Evolutionary conservation across 2,797 vertebrate genomes (phyloP).

Genomic region (Gymnocypris eckloni): DNA sequence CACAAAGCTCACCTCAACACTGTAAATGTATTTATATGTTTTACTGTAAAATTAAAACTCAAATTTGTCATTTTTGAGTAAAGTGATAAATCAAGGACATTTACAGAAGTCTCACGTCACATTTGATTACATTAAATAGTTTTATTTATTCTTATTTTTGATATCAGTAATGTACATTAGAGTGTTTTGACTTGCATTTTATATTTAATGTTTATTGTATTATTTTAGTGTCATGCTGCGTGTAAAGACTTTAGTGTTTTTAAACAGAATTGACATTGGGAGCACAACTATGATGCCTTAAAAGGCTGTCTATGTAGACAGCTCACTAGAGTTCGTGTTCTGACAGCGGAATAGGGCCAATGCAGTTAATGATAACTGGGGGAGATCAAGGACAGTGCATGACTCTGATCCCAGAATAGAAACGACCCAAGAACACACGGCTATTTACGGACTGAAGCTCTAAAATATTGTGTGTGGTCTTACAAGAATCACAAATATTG

Average conservation of each 20-base stretch:
- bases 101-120: not conserved
- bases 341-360: slow-evolving; percentile 20
- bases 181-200: not conserved
- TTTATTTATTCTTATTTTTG: not conserved
- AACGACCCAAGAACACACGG: slow-evolving; percentile 32
- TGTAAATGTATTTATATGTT: not conserved
- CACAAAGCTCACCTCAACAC: not conserved
- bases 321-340: slow-evolving; percentile 10
- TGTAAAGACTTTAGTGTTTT: not conserved
- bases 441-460: slow-evolving; percentile 53
- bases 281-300: not conserved
- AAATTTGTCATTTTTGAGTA: not conserved
- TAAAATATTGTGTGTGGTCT: slow-evolving; percentile 20
- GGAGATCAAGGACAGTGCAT: slow-evolving; percentile 35
- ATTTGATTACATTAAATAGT: not conserved
- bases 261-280: not conserved
- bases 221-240: not conserved
- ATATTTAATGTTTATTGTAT: not conserved
- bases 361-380: slow-evolving; percentile 13
- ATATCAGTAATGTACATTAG: not conserved
- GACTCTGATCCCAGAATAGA: slow-evolving; percentile 43
- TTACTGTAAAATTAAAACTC: not conserved
- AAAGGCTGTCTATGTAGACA: slow-evolving; percentile 15
- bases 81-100: not conserved
- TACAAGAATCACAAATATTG: slow-evolving; percentile 27